Conservation (phyloP, 2,888 invertebrate species). For the Thymelicus lineola region DNA sequence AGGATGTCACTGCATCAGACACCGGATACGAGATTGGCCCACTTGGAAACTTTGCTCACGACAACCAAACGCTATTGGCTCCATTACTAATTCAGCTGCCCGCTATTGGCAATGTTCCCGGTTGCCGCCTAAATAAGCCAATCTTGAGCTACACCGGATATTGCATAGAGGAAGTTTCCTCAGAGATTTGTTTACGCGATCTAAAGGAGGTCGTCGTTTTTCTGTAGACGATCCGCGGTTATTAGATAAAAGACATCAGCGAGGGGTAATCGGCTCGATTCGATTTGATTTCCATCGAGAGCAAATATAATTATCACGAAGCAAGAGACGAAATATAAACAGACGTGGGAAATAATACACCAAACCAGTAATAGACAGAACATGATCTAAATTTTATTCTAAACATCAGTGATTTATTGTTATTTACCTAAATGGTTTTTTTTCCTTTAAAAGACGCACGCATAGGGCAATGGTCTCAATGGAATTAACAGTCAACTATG, state of each 20-base stretch:
- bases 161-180: conserved; percentile 77
- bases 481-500: conserved; percentile 40
- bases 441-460: background rate
- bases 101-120: conserved; percentile 59
- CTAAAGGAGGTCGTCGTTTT: conserved; percentile 63
- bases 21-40: conserved; percentile 75
- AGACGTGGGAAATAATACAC: conserved; percentile 3
- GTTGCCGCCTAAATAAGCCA: conserved; percentile 70
- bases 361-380: conserved; percentile 11
- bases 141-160: conserved; percentile 69
- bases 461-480: conserved; percentile 31
- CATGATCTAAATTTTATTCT: conserved; percentile 20
- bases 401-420: conserved; percentile 11
- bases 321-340: conserved; percentile 9
- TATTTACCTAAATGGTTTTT: conserved; percentile 14
- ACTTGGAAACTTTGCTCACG: conserved; percentile 64
- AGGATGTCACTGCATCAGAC: conserved; percentile 68
- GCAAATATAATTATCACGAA: conserved; percentile 41
- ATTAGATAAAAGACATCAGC: conserved; percentile 63
- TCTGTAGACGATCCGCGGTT: conserved; percentile 65
- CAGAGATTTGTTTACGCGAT: conserved; percentile 79
- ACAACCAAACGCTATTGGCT: conserved; percentile 63
- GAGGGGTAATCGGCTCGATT: conserved; percentile 56
- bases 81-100: conserved; percentile 42
- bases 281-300: conserved; percentile 54